Evolutionary conservation across 2,888 invertebrate species (phyloP), one percentile per base, ranked within the genome.

Genomic region (Habroteleia sp.): DNA sequence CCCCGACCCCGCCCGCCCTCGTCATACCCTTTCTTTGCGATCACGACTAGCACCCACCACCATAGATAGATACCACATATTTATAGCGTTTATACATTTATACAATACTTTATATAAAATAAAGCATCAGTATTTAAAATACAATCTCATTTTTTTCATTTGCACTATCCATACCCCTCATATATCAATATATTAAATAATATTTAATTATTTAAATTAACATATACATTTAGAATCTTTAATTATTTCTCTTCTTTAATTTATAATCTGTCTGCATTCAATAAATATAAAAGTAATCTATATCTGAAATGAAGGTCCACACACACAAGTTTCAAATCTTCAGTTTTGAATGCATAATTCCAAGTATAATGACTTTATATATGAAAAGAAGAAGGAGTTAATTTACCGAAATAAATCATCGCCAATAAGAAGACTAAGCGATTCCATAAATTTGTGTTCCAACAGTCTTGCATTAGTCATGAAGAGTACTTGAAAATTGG

Each of bases 11-110:
- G 85, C 84, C 87, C 85, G 86, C 86, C 87, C 85, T 88, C 85
- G 87, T 86, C 87, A 86, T 86, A 86, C 85, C 85, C 85, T 85
- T 85, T 87, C 85, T 86, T 84, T 87, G 85, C 88, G 87, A 87
- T 88, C 87, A 88, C 88, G 87, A 88, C 85, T 87, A 88, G 88
- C 88, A 88, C 86, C 66, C 87, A 86, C 86, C 87, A 86, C 86
- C 85, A 86, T 88, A 88, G 88, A 87, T 88, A 88, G 88, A 88
- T 88, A 88, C 87, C 88, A 88, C 88, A 84, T 88, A 88, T 88
- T 88, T 88, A 87, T 88, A 88, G 88, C 87, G 87, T 88, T 88
- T 88, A 88, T 88, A 88, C 88, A 88, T 88, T 88, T 88, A 88
- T 88, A 88, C 87, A 87, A 88, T 88, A 88, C 87, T 88, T 87